These are phyloP conservation scores for crab-eating macaque (Macaca fascicularis) DNA, from an alignment of 2,113 vertebrate genomes.

Conservation along the genomic window T2T-MFA8v1.1 NC_088381.1:164280001-164280500, in stretches of 20 bases:
- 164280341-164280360: not conserved
- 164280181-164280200: not conserved
- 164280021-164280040: not conserved
- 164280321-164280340: rapidly evolving
- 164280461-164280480: not conserved
- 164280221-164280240: not conserved
- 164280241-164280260: not conserved
- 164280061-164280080: not conserved
- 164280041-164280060: no score
- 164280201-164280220: not conserved
- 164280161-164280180: not conserved
- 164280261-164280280: no score
- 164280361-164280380: not conserved
- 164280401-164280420: rapidly evolving
- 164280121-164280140: no score
- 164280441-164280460: not conserved
- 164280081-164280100: no score
- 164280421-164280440: not conserved
- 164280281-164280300: no score
- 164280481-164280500: not conserved
- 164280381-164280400: not conserved
- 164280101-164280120: not conserved
- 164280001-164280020: not conserved
- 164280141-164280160: not conserved
- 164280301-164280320: not conserved